Base-by-base conservation (phyloP, 2,888 invertebrate species). In the Sphaerophoria taeniata region DNA sequence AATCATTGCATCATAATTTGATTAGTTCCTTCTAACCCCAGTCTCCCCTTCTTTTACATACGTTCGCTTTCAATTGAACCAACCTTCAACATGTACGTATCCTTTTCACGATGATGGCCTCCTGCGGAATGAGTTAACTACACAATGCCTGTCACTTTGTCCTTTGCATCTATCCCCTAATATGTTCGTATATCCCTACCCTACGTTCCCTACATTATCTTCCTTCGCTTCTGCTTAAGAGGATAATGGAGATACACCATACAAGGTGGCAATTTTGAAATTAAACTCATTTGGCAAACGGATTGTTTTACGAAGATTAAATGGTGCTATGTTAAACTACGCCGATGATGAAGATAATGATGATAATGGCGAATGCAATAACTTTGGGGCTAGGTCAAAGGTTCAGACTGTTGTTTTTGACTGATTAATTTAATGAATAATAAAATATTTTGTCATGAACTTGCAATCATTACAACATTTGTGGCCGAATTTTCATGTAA, bases 251-350 rank as follows among this genome's bases (percentile, higher is more conserved):
- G 53, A 70, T 39, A 67, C 49, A 34, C 6, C 33, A 36, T 65
- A 58, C 65, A 77, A 74, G 73, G 77, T 85, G 76, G 70, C 76
- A 77, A 77, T 73, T 73, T 85, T 76, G 81, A 63, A 74, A 73
- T 76, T 81, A 76, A 85, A 70, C 81, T 77, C 85, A 85, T 81
- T 85, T 85, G 76, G 77, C 76, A 81, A 85, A 85, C 80, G 76
- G 75, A 85, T 80, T 76, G 73, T 73, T 80, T 76, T 76, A 76
- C 76, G 81, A 70, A 85, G 70, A 77, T 77, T 81, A 77, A 80
- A 85, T 69, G 80, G 80, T 80, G 76, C 77, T 73, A 81, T 70
- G 70, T 72, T 65, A 69, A 77, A 43, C 43, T 72, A 73, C 73
- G 73, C 72, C 61, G 34, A 76, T 69, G 76, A 73, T 70, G 70